Evolutionary conservation across 2,888 invertebrate species (phyloP).

Genomic region (Ophion costatus): DNA sequence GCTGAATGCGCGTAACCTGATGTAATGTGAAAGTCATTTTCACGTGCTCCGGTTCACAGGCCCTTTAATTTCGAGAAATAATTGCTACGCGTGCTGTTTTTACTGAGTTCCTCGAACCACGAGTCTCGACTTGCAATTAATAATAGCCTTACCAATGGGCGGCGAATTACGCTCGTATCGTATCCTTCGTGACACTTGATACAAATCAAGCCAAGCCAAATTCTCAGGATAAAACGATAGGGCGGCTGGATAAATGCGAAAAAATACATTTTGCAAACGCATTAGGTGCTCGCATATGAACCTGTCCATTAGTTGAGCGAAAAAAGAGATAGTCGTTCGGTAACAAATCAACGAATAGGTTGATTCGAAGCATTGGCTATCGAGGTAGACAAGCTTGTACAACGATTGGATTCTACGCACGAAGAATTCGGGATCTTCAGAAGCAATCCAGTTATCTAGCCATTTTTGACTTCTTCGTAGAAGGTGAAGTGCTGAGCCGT

Average conservation of each 20-base stretch:
- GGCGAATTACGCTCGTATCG: not conserved
- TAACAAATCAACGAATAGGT: too few species aligned
- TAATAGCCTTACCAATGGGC: not conserved
- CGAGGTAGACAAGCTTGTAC: too few species aligned
- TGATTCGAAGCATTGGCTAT: too few species aligned
- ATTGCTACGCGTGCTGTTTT: constrained; percentile 24
- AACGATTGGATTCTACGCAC: too few species aligned
- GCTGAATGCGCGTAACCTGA: constrained; percentile 5
- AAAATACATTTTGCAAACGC: too few species aligned
- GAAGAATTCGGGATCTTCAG: too few species aligned
- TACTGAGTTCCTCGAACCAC: constrained; percentile 13
- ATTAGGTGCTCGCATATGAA: too few species aligned
- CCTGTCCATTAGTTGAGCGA: too few species aligned
- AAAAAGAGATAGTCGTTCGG: too few species aligned
- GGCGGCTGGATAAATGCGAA: not conserved
- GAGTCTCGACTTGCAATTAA: constrained; percentile 34
- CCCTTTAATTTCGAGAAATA: constrained; percentile 40
- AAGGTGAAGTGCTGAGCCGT: too few species aligned
- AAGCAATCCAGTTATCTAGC: too few species aligned
- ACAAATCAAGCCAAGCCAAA: not conserved
- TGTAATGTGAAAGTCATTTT: not conserved
- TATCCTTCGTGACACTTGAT: not conserved
- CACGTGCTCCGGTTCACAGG: not conserved
- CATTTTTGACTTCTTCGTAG: too few species aligned
- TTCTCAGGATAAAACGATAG: not conserved